Evolutionary conservation across 1,140 invertebrate genomes (phyloP).

Genomic region (Pseudomyrmex pallidus): DNA sequence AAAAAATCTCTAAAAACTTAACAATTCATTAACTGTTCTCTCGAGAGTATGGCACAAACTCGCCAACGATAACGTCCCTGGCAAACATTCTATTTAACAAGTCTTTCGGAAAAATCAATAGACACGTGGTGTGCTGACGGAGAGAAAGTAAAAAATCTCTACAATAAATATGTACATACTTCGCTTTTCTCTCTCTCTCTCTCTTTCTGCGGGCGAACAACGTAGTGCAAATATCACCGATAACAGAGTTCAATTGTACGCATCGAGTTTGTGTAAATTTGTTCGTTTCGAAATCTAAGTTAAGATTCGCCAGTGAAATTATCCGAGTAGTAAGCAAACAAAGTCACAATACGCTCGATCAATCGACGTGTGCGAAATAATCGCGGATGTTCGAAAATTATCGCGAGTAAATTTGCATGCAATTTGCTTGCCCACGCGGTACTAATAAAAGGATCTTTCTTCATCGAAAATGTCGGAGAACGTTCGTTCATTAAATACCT

Average conservation of each 20-base stretch:
- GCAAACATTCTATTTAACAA: background rate
- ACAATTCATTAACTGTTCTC: background rate
- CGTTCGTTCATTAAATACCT: conserved; percentile 19
- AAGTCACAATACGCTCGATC: background rate
- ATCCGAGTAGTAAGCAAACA: background rate
- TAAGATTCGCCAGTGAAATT: background rate
- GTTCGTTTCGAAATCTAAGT: background rate
- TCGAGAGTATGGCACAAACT: background rate
- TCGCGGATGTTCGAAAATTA: conserved; percentile 44
- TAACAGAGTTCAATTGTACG: background rate
- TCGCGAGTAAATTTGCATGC: conserved; percentile 5
- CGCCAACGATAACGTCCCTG: background rate
- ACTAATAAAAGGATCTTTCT: background rate
- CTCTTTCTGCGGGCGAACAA: background rate
- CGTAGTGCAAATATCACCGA: background rate
- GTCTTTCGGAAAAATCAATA: conserved; percentile 3
- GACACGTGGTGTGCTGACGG: background rate
- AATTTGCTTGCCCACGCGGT: conserved; percentile 18
- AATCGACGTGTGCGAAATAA: background rate
- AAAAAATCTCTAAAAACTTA: background rate
- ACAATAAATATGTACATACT: background rate
- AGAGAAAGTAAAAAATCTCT: conserved; percentile 25
- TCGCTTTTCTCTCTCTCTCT: background rate
- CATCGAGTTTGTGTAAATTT: background rate
- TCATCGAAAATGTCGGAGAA: background rate